Evolutionary conservation across 2,888 invertebrate genomes (phyloP), one percentile per base, ranked within the genome.

Genomic region (Pterobdella sp.): DNA sequence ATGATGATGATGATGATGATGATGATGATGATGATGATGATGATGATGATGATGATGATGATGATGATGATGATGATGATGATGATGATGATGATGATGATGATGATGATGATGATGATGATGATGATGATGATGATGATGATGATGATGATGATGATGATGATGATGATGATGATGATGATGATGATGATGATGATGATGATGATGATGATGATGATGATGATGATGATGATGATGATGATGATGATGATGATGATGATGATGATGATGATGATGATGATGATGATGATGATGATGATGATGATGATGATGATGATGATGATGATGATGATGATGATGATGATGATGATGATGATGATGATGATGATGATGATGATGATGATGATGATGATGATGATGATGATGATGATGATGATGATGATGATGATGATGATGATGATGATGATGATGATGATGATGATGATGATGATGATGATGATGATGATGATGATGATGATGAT

Each of bases 1-100:
- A 67, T 67, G 35, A 67, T 67, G 35, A 34, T 34, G 35, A 67
- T 67, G 35, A 67, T 67, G 35, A 67, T 67, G 35, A 67, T 67
- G 35, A 67, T 67, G 35, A 67, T 67, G 35, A 67, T 67, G 35
- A 67, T 67, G 35, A 67, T 63, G 31, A 63, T 63, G 31, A 63
- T 42, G 42, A 42, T 42, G 68, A 68, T 37, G 68, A 70, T 52
- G 70, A 70, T 52, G 70, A 70, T 52, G 70, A 56, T 70, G 70
- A 29, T 70, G 70, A 56, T 29, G 69, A 49, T 49, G 69, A 49
- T 42, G 69, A 37, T 42, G 63, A n/a, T 36, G 63, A 64, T 37
- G 72, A 64, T 71, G 63, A 71, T 72, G 72, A 72, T 72, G 65
- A 67, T 37, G 72, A 37, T 68, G 42, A 49, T 72, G 67, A 35